These are phyloP conservation scores for Byasa hedistus DNA, from an alignment of 2,888 invertebrate genomes.

Conservation along the genomic window DNA sequence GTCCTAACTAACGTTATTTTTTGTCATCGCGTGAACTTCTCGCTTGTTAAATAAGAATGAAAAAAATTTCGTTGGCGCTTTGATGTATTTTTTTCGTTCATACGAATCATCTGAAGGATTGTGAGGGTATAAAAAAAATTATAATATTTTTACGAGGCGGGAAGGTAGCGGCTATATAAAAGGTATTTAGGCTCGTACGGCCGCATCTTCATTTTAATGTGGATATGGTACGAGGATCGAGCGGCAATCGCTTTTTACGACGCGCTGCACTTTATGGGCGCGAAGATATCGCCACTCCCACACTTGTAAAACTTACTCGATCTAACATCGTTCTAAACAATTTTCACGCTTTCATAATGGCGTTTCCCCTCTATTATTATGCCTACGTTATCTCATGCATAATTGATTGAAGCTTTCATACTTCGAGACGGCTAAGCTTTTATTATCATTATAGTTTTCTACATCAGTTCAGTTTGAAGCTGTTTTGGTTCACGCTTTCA, in stretches of 20 bases:
- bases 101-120: too few species aligned
- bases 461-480: too few species aligned
- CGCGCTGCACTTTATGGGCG: slow-evolving; percentile 14
- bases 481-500: too few species aligned
- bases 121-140: too few species aligned
- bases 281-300: slow-evolving; percentile 22
- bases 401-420: slow-evolving; percentile 6
- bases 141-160: too few species aligned
- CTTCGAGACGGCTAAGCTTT: too few species aligned
- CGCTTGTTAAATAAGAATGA: too few species aligned
- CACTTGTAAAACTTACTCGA: slow-evolving; percentile 10
- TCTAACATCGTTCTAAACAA: slow-evolving; percentile 24
- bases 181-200: not conserved
- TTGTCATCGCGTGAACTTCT: too few species aligned
- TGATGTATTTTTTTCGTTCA: too few species aligned
- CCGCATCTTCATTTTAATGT: slow-evolving; percentile 14
- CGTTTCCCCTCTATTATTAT: slow-evolving; percentile 6
- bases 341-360: slow-evolving; percentile 23
- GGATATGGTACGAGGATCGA: slow-evolving; percentile 1
- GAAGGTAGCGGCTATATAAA: not conserved
- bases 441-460: too few species aligned
- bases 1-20: too few species aligned
- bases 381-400: slow-evolving; percentile 6
- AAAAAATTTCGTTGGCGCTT: too few species aligned
- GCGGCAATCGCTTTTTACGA: slow-evolving; percentile 17